Base-by-base conservation (phyloP, 2,113 vertebrate species). In the Centrocercus urophasianus region DNA sequence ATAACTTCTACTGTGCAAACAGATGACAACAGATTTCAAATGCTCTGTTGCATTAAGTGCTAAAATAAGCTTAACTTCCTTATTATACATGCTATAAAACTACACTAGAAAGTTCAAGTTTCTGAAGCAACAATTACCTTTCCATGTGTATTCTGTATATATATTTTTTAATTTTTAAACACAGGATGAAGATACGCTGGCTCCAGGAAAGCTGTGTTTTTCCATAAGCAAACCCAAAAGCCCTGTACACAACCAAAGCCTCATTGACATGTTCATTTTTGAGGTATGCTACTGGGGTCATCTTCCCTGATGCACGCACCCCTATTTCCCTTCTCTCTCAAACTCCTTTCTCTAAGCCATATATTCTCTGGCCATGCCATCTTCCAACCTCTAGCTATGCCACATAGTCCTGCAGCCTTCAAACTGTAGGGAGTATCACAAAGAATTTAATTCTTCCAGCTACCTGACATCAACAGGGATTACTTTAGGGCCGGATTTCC, bases 31-130 rank as follows among this genome's bases (percentile, higher is more conserved):
- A 54, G 3, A 82, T 86, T 84, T 92, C 87, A 93, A 84, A 90
- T 71, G 43, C 76, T 96, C 88, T 93, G 70, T 67, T 75, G 64
- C 88, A 95, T 81, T 96, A 90, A 95, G 91, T 95, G 91, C 90
- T 97, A 97, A 98, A 97, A 97, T 97, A 97, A 67, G 96, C 75
- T 97, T 93, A 86, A 92, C 88, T 93, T 87, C 71, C 45, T 95
- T 95, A 96, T 97, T 96, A 83, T 95, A 97, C 94, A 94, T 95
- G 93, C 95, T 97, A 96, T 92, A 97, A 97, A 96, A 97, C 96
- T 93, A 95, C 73, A 88, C 95, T 96, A 96, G 94, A 97, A 97
- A 96, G 78, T 95, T 94, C 83, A 95, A 78, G 93, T 95, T 92
- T 96, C 57, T 70, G 27, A 84, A 95, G 56, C 90, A 94, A 74